Conservation (phyloP, 2,888 invertebrate genomes). For the Hirtodrosophila cameraria region DNA sequence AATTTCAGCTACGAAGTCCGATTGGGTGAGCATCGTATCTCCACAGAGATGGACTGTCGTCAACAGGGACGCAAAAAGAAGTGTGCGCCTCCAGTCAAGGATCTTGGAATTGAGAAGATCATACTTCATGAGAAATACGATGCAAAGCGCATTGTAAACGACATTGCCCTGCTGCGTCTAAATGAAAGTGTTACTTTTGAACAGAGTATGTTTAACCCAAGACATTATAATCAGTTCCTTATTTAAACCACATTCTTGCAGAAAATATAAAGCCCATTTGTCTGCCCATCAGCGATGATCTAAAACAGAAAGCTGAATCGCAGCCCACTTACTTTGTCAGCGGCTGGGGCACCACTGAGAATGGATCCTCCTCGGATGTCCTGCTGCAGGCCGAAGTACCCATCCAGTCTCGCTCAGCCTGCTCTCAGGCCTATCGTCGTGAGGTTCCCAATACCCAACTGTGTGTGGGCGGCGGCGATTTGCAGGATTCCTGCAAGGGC, state of each 20-base stretch:
- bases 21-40: conserved; percentile 75
- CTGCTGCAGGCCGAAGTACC: conserved; percentile 71
- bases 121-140: conserved; percentile 66
- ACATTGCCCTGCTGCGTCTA: conserved; percentile 74
- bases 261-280: conserved; percentile 75
- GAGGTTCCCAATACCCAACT: conserved; percentile 82
- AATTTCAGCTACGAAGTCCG: conserved; percentile 61
- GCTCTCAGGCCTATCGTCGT: conserved; percentile 51
- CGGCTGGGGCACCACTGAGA: conserved; percentile 78
- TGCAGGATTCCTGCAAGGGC: conserved; percentile 79
- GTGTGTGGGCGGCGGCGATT: conserved; percentile 83
- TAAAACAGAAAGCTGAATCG: conserved; percentile 56
- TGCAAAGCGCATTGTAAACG: conserved; percentile 43
- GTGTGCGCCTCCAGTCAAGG: conserved; percentile 71
- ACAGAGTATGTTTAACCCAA: conserved; percentile 46
- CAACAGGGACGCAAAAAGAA: conserved; percentile 59
- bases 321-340: conserved; percentile 60
- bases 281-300: conserved; percentile 63
- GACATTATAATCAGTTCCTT: accelerated
- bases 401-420: conserved; percentile 45
- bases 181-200: conserved; percentile 58
- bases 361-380: conserved; percentile 70
- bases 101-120: conserved; percentile 67
- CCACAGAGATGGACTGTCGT: conserved; percentile 64
- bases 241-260: background rate